A percentile compares a stretch with the other conserved stretches of the same genome.
These are phyloP conservation scores for Drosophila rhopaloa DNA, from an alignment of 1,140 invertebrate species.

Conservation along the genomic window DNA sequence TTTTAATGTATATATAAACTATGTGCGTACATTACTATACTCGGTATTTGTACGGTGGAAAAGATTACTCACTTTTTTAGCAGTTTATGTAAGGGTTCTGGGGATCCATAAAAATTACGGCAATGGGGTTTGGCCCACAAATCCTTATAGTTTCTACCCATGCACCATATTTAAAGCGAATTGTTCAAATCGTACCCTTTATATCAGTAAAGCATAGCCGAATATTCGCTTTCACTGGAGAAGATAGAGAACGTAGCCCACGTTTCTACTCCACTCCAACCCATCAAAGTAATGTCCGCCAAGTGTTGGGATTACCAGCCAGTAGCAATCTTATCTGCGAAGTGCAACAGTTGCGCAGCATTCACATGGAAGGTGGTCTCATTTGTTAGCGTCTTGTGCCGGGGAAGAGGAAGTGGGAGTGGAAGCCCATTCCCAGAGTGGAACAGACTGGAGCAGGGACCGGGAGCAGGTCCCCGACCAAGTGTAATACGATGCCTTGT, in stretches of 20 bases:
- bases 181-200: too few species aligned
- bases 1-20: too few species aligned
- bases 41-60: too few species aligned
- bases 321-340: slow-evolving; percentile 58
- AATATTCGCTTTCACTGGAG: too few species aligned
- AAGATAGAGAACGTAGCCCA: background rate
- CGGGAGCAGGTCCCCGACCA: slow-evolving; percentile 34
- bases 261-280: background rate
- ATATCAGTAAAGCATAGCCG: too few species aligned
- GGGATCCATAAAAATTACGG: too few species aligned
- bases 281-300: background rate
- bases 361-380: slow-evolving; percentile 60
- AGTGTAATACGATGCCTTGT: slow-evolving; percentile 56
- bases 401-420: background rate
- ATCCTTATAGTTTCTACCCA: too few species aligned
- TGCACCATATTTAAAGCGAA: too few species aligned
- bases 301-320: background rate
- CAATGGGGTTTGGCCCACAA: too few species aligned
- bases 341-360: slow-evolving; percentile 52
- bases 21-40: too few species aligned
- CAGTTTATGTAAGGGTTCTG: too few species aligned
- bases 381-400: slow-evolving; percentile 55
- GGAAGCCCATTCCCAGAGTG: background rate
- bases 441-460: background rate
- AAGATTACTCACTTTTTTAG: too few species aligned